These are phyloP conservation scores for Megamerina dolium DNA, from an alignment of 2,888 invertebrate genomes.

Conservation along the genomic window DNA sequence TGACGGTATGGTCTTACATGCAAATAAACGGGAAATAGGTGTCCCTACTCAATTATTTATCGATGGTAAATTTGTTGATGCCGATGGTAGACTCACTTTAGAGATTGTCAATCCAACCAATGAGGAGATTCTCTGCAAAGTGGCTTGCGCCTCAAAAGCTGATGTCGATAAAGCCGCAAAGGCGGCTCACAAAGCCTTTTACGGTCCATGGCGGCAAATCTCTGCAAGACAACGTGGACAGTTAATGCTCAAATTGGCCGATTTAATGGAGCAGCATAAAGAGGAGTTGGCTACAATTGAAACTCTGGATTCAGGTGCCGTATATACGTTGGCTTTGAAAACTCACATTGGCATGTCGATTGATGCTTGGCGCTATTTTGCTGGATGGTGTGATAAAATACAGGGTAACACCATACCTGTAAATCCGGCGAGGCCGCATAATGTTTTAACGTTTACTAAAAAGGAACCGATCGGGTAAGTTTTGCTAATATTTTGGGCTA, in stretches of 20 bases:
- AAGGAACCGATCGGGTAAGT: constrained; percentile 81
- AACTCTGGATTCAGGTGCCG: constrained; percentile 89
- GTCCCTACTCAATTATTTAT: constrained; percentile 91
- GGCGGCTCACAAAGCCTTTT: constrained; percentile 83
- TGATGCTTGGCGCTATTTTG: constrained; percentile 94
- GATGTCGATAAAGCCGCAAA: constrained; percentile 86
- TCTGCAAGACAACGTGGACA: constrained; percentile 86
- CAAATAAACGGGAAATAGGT: constrained; percentile 76
- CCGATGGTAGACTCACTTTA: constrained; percentile 60
- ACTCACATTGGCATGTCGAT: constrained; percentile 98
- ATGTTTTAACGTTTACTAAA: constrained; percentile 80
- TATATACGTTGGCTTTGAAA: constrained; percentile 92
- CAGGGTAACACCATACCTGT: constrained; percentile 89
- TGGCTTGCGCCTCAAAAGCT: constrained; percentile 63
- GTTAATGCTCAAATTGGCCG: constrained; percentile 79
- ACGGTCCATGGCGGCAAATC: constrained; percentile 92
- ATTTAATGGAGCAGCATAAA: constrained; percentile 89
- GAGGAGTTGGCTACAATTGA: constrained; percentile 95
- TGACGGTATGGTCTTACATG: constrained; percentile 67
- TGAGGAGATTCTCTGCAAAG: constrained; percentile 72
- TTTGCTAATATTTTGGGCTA: not conserved
- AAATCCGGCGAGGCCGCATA: constrained; percentile 84
- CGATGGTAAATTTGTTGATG: constrained; percentile 81
- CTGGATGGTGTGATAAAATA: constrained; percentile 95
- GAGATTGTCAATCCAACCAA: constrained; percentile 77